Percentiles rank a stretch among this genome's conserved stretches.
Evolutionary conservation across 2,113 vertebrate genomes (phyloP).

Genomic region (Vireo altiloquus): DNA sequence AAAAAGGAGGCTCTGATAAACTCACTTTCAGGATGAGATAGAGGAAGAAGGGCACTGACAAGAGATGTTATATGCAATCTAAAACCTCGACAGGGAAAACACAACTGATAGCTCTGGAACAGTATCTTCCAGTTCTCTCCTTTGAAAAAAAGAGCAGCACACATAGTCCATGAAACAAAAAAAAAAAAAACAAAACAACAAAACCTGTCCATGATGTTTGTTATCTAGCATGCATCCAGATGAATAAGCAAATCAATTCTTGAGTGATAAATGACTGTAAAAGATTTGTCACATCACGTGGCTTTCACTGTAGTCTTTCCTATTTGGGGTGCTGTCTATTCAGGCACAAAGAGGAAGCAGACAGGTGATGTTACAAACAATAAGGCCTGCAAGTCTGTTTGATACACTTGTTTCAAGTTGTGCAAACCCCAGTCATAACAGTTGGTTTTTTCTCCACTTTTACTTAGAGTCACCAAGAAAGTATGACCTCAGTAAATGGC

Average conservation of each 20-base stretch:
- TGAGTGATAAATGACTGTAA: not conserved
- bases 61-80: not conserved
- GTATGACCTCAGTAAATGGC: not conserved
- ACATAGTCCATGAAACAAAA: accelerated
- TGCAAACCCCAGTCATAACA: not conserved
- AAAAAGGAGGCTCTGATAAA: not conserved
- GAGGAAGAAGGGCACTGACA: not conserved
- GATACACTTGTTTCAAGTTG: not conserved
- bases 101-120: not conserved
- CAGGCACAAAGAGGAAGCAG: not conserved
- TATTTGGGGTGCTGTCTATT: not conserved
- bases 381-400: not conserved
- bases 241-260: not conserved
- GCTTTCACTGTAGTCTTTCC: not conserved
- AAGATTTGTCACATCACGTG: not conserved
- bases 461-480: not conserved
- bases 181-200: no score
- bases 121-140: not conserved
- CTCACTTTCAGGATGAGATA: not conserved
- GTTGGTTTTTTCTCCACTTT: not conserved
- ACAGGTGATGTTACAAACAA: not conserved
- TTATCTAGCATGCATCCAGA: not conserved
- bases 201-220: not conserved
- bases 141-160: not conserved
- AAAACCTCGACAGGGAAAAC: not conserved